Evolutionary conservation across 2,888 invertebrate genomes (phyloP).

Genomic region (Hemicrepidius hirtus): DNA sequence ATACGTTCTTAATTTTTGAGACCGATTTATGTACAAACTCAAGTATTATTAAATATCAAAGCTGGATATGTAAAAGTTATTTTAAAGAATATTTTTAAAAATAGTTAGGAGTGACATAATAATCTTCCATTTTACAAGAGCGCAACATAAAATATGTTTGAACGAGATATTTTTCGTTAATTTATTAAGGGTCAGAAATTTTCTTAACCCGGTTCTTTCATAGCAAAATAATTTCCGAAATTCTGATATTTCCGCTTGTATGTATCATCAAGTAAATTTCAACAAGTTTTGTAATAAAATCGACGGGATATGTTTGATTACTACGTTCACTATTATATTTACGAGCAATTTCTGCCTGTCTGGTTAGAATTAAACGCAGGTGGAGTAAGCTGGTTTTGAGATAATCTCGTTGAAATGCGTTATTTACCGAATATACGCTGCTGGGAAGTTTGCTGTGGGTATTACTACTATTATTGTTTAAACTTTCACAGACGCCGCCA

Average conservation of each 20-base stretch:
- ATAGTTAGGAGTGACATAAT: too few relatives aligned
- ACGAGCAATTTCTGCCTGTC: slow-evolving; percentile 25
- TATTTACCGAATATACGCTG: slow-evolving; percentile 17
- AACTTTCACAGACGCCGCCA: slow-evolving; percentile 15
- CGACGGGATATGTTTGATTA: slow-evolving; percentile 30
- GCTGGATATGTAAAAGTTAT: too few relatives aligned
- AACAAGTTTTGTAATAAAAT: slow-evolving; percentile 35
- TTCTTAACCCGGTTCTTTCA: too few relatives aligned
- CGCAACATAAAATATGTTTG: too few relatives aligned
- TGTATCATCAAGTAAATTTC: slow-evolving; percentile 3
- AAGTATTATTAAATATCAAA: too few relatives aligned
- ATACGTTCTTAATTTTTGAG: too few relatives aligned
- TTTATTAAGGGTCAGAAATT: too few relatives aligned
- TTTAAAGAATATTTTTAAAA: too few relatives aligned
- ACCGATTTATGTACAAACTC: too few relatives aligned
- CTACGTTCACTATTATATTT: slow-evolving; percentile 28
- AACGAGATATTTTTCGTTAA: too few relatives aligned
- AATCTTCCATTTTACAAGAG: too few relatives aligned
- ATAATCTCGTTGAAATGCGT: slow-evolving; percentile 31
- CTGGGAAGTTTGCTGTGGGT: slow-evolving; percentile 11
- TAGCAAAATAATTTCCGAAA: slow-evolving; percentile 5
- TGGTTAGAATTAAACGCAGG: slow-evolving; percentile 28
- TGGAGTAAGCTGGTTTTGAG: slow-evolving; percentile 25
- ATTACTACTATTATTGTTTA: slow-evolving; percentile 26
- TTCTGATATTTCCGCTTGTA: slow-evolving; percentile 9